Conservation (phyloP, 2,888 invertebrate genomes). For the Pinctada fucata region DNA sequence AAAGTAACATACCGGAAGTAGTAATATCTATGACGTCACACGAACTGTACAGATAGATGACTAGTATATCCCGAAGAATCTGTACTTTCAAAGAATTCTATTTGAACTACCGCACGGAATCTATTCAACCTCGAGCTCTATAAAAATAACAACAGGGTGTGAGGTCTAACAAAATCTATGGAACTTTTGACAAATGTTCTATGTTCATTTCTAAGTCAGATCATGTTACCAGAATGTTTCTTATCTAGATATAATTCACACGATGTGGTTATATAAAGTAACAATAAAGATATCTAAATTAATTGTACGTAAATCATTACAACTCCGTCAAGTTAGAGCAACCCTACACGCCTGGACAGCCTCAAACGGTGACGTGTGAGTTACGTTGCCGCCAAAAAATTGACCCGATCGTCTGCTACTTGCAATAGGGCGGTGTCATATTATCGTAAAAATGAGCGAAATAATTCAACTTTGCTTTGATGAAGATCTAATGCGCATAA, state of each 20-base stretch:
- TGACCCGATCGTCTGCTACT: background rate
- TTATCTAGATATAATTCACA: constrained; percentile 1
- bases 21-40: too few relatives aligned
- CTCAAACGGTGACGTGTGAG: background rate
- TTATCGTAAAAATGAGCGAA: background rate
- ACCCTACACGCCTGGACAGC: background rate
- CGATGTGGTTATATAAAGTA: background rate
- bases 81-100: too few relatives aligned
- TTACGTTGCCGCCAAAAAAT: background rate
- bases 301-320: background rate
- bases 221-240: background rate
- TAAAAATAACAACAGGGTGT: too few relatives aligned
- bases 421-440: background rate
- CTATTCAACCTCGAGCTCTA: too few relatives aligned
- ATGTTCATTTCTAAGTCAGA: background rate
- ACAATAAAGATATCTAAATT: background rate
- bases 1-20: too few relatives aligned
- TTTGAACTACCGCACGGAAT: too few relatives aligned
- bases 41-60: too few relatives aligned
- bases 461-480: background rate
- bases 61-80: too few relatives aligned
- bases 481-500: constrained; percentile 3
- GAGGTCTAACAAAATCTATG: too few relatives aligned
- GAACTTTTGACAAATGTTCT: too few relatives aligned
- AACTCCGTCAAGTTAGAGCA: background rate